Conservation (phyloP, 2,797 vertebrate genomes). For the Sitta carolinensis region DNA sequence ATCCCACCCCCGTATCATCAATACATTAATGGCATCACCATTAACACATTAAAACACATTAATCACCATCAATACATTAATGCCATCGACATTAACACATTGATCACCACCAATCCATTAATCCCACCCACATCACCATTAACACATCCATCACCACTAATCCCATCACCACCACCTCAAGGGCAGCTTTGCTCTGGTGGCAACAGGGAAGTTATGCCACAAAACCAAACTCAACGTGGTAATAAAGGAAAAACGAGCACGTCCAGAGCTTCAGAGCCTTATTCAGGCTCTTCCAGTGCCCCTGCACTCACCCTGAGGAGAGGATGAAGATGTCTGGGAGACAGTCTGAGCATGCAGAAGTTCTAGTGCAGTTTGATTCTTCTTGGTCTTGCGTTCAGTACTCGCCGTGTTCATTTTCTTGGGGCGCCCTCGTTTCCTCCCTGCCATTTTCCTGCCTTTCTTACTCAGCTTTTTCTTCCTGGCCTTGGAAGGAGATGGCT, state of each 20-base stretch:
- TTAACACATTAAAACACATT: neutral
- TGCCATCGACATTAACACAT: neutral
- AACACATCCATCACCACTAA: neutral
- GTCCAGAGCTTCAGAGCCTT: neutral
- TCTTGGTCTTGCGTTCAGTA: conserved; percentile 89
- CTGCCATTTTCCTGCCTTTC: conserved; percentile 92
- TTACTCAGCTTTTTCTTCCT: conserved; percentile 86
- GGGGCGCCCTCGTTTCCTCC: conserved; percentile 93
- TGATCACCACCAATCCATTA: neutral
- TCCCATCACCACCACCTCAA: neutral
- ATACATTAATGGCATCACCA: neutral
- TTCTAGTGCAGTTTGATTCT: conserved; percentile 91
- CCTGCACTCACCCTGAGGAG: conserved; percentile 87
- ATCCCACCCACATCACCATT: neutral
- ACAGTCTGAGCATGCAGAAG: conserved; percentile 89
- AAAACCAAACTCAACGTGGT: neutral
- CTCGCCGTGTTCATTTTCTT: conserved; percentile 86
- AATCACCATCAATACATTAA: neutral
- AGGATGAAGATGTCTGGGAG: conserved; percentile 84
- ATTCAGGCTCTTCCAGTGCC: neutral
- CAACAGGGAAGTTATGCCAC: neutral
- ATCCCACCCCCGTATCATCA: neutral
- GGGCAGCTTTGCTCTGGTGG: neutral
- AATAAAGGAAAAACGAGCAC: neutral
- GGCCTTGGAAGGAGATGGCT: conserved; percentile 88